Percentiles rank a stretch among this genome's conserved stretches.
Conservation (phyloP, 2,888 invertebrate species). For the Anticlea derivata region DNA sequence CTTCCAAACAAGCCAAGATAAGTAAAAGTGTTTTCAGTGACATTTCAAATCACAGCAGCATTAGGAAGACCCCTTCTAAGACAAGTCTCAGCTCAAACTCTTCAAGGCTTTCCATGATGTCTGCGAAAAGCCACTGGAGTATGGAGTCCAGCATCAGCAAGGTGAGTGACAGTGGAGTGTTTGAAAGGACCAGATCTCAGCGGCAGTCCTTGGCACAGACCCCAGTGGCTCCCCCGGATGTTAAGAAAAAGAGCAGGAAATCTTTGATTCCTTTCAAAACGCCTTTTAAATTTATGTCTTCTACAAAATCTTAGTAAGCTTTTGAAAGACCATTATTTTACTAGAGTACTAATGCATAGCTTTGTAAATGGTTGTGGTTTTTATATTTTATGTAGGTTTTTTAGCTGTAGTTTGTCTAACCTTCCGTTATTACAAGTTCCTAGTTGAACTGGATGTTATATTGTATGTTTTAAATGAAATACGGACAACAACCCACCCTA, state of each 20-base stretch:
- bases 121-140: conserved; percentile 62
- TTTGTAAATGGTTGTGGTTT: conserved; percentile 33
- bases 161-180: conserved; percentile 53
- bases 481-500: conserved; percentile 80
- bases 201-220: conserved; percentile 54
- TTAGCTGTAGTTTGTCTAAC: conserved; percentile 22
- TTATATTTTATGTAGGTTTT: neutral
- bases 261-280: conserved; percentile 77
- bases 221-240: conserved; percentile 53
- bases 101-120: conserved; percentile 59
- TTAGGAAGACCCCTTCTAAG: conserved; percentile 73
- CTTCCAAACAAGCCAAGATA: conserved; percentile 70
- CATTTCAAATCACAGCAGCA: conserved; percentile 58
- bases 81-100: conserved; percentile 63
- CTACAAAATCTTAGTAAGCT: conserved; percentile 57
- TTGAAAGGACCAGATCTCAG: conserved; percentile 52
- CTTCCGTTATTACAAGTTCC: conserved; percentile 36
- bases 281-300: conserved; percentile 75
- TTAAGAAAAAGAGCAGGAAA: conserved; percentile 70
- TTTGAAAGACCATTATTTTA: conserved; percentile 1
- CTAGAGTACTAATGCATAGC: neutral
- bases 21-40: conserved; percentile 59
- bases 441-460: conserved; percentile 30
- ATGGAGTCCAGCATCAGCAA: conserved; percentile 52
- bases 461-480: conserved; percentile 58